Evolutionary conservation across 2,797 vertebrate genomes (phyloP).

Genomic region (Urophycis tenuis): DNA sequence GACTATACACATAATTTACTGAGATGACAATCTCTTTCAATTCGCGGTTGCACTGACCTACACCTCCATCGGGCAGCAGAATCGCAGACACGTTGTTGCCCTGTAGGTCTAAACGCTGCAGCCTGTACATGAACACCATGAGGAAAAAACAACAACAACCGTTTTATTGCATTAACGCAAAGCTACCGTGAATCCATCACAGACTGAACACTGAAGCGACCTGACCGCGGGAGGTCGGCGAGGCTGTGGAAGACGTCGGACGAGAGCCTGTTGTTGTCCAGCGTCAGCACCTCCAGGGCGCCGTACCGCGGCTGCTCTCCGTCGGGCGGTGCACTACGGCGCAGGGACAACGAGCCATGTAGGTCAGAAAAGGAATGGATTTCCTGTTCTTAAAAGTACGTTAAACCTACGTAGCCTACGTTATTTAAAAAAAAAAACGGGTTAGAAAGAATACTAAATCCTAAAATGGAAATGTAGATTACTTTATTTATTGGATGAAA

Average conservation of each 20-base stretch:
- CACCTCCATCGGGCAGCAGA: constrained; percentile 48
- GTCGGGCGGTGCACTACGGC: constrained; percentile 32
- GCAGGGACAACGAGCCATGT: background rate
- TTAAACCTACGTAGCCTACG: no score
- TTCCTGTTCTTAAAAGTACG: background rate
- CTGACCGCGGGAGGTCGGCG: constrained; percentile 71
- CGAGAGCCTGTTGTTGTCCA: constrained; percentile 79
- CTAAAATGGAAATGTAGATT: background rate
- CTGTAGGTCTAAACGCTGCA: constrained; percentile 78
- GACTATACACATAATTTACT: constrained; percentile 26
- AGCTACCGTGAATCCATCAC: background rate
- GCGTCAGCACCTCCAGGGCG: constrained; percentile 74
- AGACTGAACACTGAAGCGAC: background rate
- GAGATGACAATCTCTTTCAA: constrained; percentile 11
- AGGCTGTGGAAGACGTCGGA: constrained; percentile 73
- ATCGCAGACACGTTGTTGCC: constrained; percentile 74
- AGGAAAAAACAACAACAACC: background rate
- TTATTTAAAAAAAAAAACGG: no score
- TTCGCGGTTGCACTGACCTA: constrained; percentile 16
- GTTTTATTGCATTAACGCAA: background rate
- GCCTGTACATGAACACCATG: constrained; percentile 58
- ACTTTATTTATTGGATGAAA: no score
- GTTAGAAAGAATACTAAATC: background rate
- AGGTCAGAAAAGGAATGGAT: background rate
- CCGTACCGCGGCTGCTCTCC: constrained; percentile 54